Evolutionary conservation across 1,140 invertebrate genomes (phyloP), one percentile per base, ranked within the genome.

Genomic region (Anagrus nilaparvatae): DNA sequence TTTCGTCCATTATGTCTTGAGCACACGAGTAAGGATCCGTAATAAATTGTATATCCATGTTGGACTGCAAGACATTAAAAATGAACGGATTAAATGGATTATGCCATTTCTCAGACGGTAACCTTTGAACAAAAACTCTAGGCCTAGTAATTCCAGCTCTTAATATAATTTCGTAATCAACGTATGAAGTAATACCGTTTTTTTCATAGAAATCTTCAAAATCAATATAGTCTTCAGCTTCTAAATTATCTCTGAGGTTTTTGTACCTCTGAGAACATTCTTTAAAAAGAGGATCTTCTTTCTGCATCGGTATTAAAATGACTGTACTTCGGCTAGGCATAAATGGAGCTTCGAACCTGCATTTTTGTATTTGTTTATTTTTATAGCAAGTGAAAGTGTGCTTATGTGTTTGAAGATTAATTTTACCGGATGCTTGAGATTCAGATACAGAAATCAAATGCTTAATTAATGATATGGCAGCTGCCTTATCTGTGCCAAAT

Each of bases 31-130:
- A 62, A 44, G 61, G 58, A 7, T 67, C 61, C 4, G 48, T 46
- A 18, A 66, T 64, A 19, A 62, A 53, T 46, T 69, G 61, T 19
- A 65, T 41, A 38, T 66, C 59, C 18, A 43, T 68, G 29, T 60
- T 65, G 1, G 60, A 64, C 43, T 54, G 33, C 4, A 59, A 17
- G 19, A 52, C 24, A 33, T 49, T 47, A 7, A 56, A 29, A 17
- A 60, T 32, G 10, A 51, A 60, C 3, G 59, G 59, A 51, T 63
- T 60, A 36, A 54, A 60, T n/a, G 50, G 28, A 38, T 54, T 61
- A 30, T 46, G 38, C 56, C 54, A 59, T 44, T 56, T 58, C 45
- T 61, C 50, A 6, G 23, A 21, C 3, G 48, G 41, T 30, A 43
- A 3, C 16, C 55, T 43, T 48, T 51, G 52, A 7, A 27, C n/a